phyloP scores from a whole-genome alignment of 2,888 invertebrate species.

The Lysandra bellargus region DNA sequence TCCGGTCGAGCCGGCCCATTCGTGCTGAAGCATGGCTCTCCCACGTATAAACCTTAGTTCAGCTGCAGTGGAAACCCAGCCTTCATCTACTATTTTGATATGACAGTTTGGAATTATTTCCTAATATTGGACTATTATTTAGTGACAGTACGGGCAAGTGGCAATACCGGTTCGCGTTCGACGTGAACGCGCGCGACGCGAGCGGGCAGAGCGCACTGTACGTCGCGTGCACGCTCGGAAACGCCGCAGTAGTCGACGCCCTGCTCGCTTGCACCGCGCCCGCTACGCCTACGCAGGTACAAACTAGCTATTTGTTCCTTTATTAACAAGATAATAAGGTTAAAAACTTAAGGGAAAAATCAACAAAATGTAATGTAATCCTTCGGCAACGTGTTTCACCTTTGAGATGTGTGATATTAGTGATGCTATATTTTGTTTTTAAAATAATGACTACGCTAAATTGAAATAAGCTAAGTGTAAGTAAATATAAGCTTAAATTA shows the following conservation, averaged over 20 bases:
- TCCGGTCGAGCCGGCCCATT: no score
- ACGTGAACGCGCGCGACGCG: conserved; percentile 94
- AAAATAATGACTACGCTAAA: not conserved
- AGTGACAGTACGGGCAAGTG: conserved; percentile 85
- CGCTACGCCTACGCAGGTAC: conserved; percentile 37
- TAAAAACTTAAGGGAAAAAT: not conserved
- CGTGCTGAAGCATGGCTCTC: no score
- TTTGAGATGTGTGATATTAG: no score
- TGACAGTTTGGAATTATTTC: not conserved
- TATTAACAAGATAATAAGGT: no score
- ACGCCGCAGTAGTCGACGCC: conserved; percentile 87
- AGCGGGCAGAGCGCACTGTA: conserved; percentile 95
- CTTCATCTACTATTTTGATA: not conserved
- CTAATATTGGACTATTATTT: not conserved
- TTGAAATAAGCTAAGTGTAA: not conserved
- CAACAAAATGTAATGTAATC: not conserved
- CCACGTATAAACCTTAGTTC: no score
- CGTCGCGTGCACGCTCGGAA: conserved; percentile 92
- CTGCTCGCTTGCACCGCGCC: conserved; percentile 73
- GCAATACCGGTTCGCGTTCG: conserved; percentile 94
- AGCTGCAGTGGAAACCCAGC: no score
- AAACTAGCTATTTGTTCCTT: no score
- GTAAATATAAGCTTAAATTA: not conserved
- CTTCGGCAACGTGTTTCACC: not conserved
- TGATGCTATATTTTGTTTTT: no score